These are phyloP conservation scores for Harpagifer antarcticus DNA, from an alignment of 2,797 vertebrate species.

Conservation along the genomic window DNA sequence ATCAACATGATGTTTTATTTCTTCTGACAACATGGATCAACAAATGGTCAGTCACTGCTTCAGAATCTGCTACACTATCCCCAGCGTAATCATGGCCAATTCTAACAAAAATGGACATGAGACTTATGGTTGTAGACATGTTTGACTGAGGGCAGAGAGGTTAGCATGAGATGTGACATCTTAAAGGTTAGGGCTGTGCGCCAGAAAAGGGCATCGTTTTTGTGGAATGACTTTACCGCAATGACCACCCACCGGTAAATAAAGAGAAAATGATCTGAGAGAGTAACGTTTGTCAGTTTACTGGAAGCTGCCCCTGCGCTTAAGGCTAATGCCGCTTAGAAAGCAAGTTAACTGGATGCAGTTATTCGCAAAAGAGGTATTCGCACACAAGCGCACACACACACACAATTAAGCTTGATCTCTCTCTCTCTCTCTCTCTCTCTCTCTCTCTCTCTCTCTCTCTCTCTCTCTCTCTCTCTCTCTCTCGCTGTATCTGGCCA, in stretches of 20 bases:
- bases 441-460: not conserved
- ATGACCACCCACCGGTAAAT: slow-evolving; percentile 62
- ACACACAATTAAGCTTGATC: slow-evolving; percentile 13
- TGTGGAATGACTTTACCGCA: slow-evolving; percentile 44
- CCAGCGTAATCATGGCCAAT: slow-evolving; percentile 21
- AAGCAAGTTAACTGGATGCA: slow-evolving; percentile 65
- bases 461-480: not conserved
- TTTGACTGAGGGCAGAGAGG: slow-evolving; percentile 13
- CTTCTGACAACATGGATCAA: slow-evolving; percentile 36
- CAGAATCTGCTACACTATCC: slow-evolving; percentile 11
- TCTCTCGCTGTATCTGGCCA: slow-evolving; percentile 58
- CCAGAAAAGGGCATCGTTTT: slow-evolving; percentile 42
- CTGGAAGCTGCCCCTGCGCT: slow-evolving; percentile 68
- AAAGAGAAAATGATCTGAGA: slow-evolving; percentile 63
- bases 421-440: slow-evolving; percentile 19
- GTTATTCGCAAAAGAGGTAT: slow-evolving; percentile 59
- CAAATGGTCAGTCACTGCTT: slow-evolving; percentile 34
- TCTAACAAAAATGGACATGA: slow-evolving; percentile 18
- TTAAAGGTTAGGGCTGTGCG: slow-evolving; percentile 28
- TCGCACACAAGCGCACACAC: not conserved
- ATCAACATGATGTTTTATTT: slow-evolving; percentile 12
- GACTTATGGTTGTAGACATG: slow-evolving; percentile 8
- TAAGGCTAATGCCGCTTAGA: slow-evolving; percentile 58
- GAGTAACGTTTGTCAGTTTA: slow-evolving; percentile 66
- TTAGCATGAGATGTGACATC: slow-evolving; percentile 34